Base-by-base conservation (phyloP, 1,140 invertebrate genomes). In the Sminthurinus signatus region DNA sequence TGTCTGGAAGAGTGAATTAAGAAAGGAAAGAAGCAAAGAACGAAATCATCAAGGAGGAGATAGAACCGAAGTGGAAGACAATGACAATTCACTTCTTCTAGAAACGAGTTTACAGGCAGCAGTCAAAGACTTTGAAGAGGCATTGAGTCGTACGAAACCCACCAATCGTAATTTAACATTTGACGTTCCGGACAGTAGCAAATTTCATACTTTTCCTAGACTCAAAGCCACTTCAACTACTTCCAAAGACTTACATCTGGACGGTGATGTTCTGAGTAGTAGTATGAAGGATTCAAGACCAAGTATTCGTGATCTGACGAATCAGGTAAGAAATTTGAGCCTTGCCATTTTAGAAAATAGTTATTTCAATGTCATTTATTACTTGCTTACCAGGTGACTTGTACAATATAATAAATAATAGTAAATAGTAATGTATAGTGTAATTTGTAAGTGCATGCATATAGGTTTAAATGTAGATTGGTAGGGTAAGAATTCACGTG, bases 101-200 rank as follows among this genome's bases (percentile, higher is more conserved):
- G 60, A 60, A n/a, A 64, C 62, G 21, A 67, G 67, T 25, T 78
- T 86, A 63, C 80, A 83, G 66, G 84, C 87, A 74, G 85, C 84
- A 17, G 83, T 86, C 51, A 78, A 80, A n/a, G 86, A 88, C 73
- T 89, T 89, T 74, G 86, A 89, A 75, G 81, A 83, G 51, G 85
- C 84, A 17, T 76, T 87, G 63, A 80, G 70, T 39, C 69, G 72
- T 15, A 54, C 62, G 0, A 64, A 64, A 50, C 61, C 66, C 31
- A 43, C 58, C 28, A 28, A 36, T 28, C 29, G 62, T 23, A 19
- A 21, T 29, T 51, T 72, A 46, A 66, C 67, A 27, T 68, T 65
- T 59, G 56, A 62, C 42, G 63, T 68, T 56, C 60, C 65, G 21
- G 70, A 65, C 42, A 44, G 29, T n/a, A 58, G 66, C 32, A 73